Percentiles rank a stretch among this genome's conserved stretches.
Conservation (phyloP, 2,113 vertebrate species). For the Mustelus asterias region DNA sequence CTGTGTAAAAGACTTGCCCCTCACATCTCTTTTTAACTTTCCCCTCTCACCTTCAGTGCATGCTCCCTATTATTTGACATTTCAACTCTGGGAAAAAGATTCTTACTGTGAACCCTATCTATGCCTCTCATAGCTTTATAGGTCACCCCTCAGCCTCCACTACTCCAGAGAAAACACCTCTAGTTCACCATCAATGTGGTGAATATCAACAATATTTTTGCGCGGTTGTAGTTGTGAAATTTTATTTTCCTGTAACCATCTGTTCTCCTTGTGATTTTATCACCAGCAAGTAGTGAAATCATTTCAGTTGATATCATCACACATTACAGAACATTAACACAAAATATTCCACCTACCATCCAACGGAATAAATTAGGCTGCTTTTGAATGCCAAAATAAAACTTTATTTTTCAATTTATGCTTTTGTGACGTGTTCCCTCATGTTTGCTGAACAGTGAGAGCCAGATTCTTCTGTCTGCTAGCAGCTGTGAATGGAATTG, state of each 20-base stretch:
- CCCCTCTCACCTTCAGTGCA: too few species aligned
- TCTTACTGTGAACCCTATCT: too few species aligned
- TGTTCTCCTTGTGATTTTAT: conserved; percentile 18
- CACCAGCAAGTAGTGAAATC: not conserved
- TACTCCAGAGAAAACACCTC: too few species aligned
- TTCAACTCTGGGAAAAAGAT: too few species aligned
- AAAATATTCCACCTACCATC: not conserved
- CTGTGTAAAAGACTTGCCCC: too few species aligned
- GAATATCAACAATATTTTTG: not conserved
- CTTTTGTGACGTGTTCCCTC: not conserved
- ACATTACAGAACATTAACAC: not conserved
- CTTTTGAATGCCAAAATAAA: not conserved
- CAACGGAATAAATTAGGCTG: not conserved
- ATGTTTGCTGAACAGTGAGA: not conserved
- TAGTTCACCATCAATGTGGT: too few species aligned
- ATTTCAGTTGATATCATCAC: conserved; percentile 8
- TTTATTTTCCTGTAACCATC: conserved; percentile 13
- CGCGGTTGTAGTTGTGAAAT: not conserved
- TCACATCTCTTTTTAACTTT: too few species aligned
- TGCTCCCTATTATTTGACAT: too few species aligned
- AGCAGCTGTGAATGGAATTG: not conserved
- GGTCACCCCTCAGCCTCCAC: too few species aligned
- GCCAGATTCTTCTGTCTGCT: not conserved
- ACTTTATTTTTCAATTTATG: not conserved
- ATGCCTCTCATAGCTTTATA: too few species aligned